Conservation (phyloP, 2,797 vertebrate species). For the Loriculus beryllinus region DNA sequence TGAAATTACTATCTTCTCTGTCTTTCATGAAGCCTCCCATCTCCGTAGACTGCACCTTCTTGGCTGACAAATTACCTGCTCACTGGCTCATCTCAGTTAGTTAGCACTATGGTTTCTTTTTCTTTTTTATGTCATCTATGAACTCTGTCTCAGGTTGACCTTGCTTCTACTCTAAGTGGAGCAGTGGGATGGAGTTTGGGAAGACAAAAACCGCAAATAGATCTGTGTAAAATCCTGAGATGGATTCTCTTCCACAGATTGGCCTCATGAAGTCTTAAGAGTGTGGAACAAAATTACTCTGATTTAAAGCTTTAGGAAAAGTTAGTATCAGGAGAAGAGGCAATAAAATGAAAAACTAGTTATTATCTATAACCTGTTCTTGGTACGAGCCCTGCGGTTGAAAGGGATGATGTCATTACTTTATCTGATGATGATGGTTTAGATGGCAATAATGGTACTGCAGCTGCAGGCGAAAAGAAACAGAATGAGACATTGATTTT, state of each 20-base stretch:
- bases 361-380: slow-evolving; percentile 22
- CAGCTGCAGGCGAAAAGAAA: slow-evolving; percentile 21
- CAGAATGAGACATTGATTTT: neutral
- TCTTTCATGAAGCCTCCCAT: neutral
- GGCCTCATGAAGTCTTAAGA: neutral
- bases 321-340: neutral
- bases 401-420: neutral
- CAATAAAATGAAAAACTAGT: neutral
- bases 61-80: neutral
- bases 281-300: neutral
- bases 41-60: neutral
- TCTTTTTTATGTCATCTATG: neutral
- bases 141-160: neutral
- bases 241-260: neutral
- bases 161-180: neutral
- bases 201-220: neutral
- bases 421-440: slow-evolving; percentile 51
- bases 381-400: neutral
- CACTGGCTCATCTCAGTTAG: neutral
- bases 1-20: neutral
- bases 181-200: neutral
- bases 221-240: neutral
- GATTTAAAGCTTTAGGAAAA: neutral
- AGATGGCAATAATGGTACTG: slow-evolving; percentile 1
- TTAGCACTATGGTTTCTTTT: neutral